phyloP scores from a whole-genome alignment of 2,113 vertebrate genomes.

The Anser brachyrhynchus region DNA sequence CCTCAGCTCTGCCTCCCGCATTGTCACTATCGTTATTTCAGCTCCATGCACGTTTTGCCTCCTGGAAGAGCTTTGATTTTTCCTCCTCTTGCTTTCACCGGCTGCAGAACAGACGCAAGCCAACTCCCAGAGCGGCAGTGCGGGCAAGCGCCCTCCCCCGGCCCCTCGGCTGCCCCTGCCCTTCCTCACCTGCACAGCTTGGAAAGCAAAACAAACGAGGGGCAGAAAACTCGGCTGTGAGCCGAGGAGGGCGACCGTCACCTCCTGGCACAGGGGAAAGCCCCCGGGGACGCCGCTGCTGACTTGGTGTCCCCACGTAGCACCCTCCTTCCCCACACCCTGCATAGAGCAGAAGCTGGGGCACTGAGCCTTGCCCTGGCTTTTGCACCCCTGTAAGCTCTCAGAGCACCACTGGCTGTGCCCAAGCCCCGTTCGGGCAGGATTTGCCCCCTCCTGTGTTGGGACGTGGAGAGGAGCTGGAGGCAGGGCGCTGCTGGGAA shows the following conservation, averaged over 20 bases:
- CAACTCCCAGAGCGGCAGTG: too few species aligned
- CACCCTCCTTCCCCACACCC: not conserved
- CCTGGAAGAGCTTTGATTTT: not conserved
- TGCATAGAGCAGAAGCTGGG: not conserved
- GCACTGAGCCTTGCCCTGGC: not conserved
- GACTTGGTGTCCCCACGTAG: not conserved
- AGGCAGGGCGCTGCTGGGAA: accelerated
- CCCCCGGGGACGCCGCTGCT: not conserved
- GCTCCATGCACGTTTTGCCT: not conserved
- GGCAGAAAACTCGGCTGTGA: not conserved
- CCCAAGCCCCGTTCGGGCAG: accelerated
- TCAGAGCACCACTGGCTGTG: accelerated
- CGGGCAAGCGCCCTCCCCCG: too few species aligned
- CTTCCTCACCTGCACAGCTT: not conserved
- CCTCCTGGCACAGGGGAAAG: not conserved
- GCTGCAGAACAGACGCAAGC: not conserved
- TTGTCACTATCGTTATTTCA: accelerated
- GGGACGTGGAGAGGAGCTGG: accelerated
- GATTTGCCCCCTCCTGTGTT: not conserved
- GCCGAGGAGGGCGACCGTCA: not conserved
- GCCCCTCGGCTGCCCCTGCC: too few species aligned
- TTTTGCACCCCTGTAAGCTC: accelerated
- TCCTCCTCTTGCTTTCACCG: not conserved
- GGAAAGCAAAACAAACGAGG: not conserved
- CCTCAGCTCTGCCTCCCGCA: not conserved